Percentiles rank a stretch among this genome's conserved stretches.
Evolutionary conservation across 2,888 invertebrate genomes (phyloP).

Genomic region (Tromatobia lineatoria): DNA sequence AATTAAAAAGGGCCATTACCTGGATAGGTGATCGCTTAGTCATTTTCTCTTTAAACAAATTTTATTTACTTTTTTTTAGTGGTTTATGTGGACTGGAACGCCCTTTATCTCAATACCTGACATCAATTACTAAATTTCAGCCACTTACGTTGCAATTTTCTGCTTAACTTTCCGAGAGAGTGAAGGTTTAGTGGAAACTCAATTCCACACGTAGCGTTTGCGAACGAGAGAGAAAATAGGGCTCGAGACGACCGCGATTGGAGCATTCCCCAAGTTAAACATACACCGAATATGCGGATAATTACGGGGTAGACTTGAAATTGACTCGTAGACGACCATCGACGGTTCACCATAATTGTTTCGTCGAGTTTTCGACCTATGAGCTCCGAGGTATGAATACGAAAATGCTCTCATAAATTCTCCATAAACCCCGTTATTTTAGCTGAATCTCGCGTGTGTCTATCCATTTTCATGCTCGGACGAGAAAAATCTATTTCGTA

Average conservation of each 20-base stretch:
- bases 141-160: conserved; percentile 43
- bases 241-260: conserved; percentile 16
- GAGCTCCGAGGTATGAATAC: conserved; percentile 3
- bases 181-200: conserved; percentile 33
- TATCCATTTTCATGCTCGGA: conserved; percentile 6
- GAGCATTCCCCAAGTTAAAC: neutral
- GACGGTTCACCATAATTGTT: conserved; percentile 41
- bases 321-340: conserved; percentile 23
- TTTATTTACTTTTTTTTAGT: neutral
- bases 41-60: neutral
- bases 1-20: too few relatives aligned
- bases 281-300: conserved; percentile 30
- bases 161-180: conserved; percentile 56
- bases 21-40: too few relatives aligned
- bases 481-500: conserved; percentile 33
- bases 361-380: conserved; percentile 18
- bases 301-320: conserved; percentile 29
- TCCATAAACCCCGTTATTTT: conserved; percentile 41
- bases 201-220: conserved; percentile 38
- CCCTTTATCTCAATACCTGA: neutral
- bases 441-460: conserved; percentile 49
- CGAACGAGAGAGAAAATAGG: conserved; percentile 20
- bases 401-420: conserved; percentile 41
- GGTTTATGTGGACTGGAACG: neutral
- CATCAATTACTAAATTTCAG: neutral